Evolutionary conservation across 2,888 invertebrate species (phyloP).

Genomic region (Campaea margaritaria): DNA sequence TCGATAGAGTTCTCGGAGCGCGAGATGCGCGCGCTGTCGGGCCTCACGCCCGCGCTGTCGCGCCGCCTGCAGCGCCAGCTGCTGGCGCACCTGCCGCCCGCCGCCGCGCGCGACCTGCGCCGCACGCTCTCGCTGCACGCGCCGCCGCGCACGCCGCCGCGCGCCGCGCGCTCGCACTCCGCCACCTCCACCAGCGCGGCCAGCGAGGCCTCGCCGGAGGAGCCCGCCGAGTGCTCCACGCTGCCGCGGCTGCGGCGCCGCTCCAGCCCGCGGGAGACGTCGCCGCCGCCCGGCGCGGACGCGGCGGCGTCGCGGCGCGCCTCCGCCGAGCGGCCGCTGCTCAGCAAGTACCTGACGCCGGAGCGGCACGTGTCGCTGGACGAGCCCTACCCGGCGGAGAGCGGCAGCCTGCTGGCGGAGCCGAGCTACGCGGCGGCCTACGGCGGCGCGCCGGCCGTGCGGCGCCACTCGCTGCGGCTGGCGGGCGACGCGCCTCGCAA

Average conservation of each 20-base stretch:
- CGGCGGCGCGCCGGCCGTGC: conserved; percentile 51
- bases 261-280: conserved; percentile 42
- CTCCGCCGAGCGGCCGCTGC: conserved; percentile 81
- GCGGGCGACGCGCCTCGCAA: conserved; percentile 79
- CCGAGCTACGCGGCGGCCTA: conserved; percentile 75
- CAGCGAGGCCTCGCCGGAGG: conserved; percentile 16
- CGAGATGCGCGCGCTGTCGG: conserved; percentile 88
- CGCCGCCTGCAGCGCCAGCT: conserved; percentile 89
- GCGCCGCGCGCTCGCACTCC: conserved; percentile 63
- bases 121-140: conserved; percentile 86
- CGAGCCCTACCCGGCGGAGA: conserved; percentile 64
- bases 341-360: conserved; percentile 84
- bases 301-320: conserved; percentile 49
- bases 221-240: conserved; percentile 55
- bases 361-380: conserved; percentile 70
- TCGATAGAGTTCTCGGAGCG: conserved; percentile 88
- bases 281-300: conserved; percentile 34
- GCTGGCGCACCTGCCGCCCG: conserved; percentile 88
- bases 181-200: conserved; percentile 36
- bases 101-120: conserved; percentile 87
- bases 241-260: conserved; percentile 67
- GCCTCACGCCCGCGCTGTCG: conserved; percentile 89
- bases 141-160: conserved; percentile 49
- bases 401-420: conserved; percentile 65
- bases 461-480: conserved; percentile 66